phyloP scores from a whole-genome alignment of 53 echinoderm and acorn worm genomes.

The Echinarachnius parma region DNA sequence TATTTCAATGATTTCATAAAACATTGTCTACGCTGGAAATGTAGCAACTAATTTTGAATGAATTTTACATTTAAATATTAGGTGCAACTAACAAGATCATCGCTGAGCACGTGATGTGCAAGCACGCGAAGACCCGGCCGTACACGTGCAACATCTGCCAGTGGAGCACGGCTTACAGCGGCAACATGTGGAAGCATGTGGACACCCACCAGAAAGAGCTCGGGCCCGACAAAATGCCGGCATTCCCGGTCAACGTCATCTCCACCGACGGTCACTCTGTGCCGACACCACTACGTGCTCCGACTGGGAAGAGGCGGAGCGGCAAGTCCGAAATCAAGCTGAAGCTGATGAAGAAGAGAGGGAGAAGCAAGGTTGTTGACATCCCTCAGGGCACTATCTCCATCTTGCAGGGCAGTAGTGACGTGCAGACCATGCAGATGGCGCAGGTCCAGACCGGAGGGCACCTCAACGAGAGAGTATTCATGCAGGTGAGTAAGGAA shows the following conservation, averaged over 20 bases:
- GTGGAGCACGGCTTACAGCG: slow-evolving; percentile 93
- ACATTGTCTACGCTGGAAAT: no score
- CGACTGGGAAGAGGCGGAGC: slow-evolving; percentile 46
- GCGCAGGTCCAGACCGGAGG: slow-evolving; percentile 22
- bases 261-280: slow-evolving; percentile 41
- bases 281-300: slow-evolving; percentile 51
- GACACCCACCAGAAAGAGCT: slow-evolving; percentile 75
- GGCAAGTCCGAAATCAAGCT: slow-evolving; percentile 12
- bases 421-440: slow-evolving; percentile 17
- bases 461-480: slow-evolving; percentile 1
- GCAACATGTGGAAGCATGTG: slow-evolving; percentile 99
- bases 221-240: slow-evolving; percentile 63
- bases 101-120: slow-evolving; percentile 84
- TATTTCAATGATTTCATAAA: no score
- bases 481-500: slow-evolving; percentile 22
- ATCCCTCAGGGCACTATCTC: slow-evolving; percentile 6
- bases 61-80: no score
- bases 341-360: slow-evolving; percentile 14
- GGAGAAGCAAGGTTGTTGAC: no score
- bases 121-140: slow-evolving; percentile 76
- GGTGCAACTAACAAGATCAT: slow-evolving; percentile 98
- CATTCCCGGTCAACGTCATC: slow-evolving; percentile 48
- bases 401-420: not conserved
- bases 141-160: slow-evolving; percentile 77
- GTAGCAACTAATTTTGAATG: no score